Evolutionary conservation across 2,797 vertebrate species (phyloP).

Genomic region (Phalanger gymnotis): DNA sequence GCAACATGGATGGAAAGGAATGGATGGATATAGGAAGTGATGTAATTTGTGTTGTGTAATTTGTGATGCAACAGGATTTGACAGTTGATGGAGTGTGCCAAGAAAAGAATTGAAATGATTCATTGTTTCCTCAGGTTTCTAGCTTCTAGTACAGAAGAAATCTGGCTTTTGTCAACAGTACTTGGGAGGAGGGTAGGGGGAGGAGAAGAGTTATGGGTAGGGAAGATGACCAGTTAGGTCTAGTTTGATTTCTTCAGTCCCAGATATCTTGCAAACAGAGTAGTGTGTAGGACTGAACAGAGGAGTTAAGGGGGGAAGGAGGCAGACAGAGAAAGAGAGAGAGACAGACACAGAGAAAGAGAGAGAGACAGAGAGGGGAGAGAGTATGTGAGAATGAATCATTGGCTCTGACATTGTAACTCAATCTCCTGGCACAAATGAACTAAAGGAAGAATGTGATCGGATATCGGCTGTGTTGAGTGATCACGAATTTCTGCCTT

Average conservation of each 20-base stretch:
- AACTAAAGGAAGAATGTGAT: background rate
- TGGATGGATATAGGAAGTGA: slow-evolving; percentile 3
- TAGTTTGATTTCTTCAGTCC: background rate
- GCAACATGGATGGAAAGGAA: background rate
- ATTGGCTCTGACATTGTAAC: background rate
- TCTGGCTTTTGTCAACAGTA: slow-evolving; percentile 24
- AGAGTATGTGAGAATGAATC: background rate
- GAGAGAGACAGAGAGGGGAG: background rate
- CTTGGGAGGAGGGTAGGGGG: background rate
- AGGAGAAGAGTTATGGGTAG: background rate
- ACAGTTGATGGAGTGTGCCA: background rate
- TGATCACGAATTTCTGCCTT: background rate
- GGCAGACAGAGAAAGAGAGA: accelerated
- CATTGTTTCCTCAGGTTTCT: slow-evolving; percentile 29
- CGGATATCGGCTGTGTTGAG: too few relatives aligned
- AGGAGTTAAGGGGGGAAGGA: background rate
- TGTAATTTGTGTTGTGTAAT: background rate
- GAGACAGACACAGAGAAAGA: too few relatives aligned
- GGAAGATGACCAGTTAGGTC: background rate
- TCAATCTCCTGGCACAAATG: background rate
- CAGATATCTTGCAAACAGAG: background rate
- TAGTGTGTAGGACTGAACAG: background rate
- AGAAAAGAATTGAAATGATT: slow-evolving; percentile 24
- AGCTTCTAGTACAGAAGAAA: background rate
- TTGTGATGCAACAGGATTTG: background rate